These are phyloP conservation scores for Luidia sarsii DNA, from an alignment of 53 echinoderm and acorn worm species.

Conservation along the genomic window DNA sequence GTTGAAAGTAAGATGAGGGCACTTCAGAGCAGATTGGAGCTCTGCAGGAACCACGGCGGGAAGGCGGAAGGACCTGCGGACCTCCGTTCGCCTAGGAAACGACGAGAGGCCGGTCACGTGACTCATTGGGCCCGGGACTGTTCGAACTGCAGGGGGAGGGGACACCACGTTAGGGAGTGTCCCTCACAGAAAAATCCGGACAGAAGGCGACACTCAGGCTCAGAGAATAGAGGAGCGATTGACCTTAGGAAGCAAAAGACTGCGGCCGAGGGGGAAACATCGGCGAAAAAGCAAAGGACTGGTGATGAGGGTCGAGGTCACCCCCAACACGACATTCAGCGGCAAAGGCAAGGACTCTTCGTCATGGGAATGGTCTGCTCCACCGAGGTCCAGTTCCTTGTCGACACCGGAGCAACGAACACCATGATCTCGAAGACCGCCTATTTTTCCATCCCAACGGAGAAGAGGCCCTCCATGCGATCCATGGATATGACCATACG, in stretches of 20 bases:
- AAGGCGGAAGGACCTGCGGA: too few species aligned
- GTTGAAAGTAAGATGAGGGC: too few species aligned
- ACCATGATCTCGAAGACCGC: conserved; percentile 34
- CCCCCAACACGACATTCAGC: background rate
- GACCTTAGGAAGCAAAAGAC: background rate
- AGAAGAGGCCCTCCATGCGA: conserved; percentile 23
- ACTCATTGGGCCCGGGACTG: too few species aligned
- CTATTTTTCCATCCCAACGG: conserved; percentile 28
- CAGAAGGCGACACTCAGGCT: background rate
- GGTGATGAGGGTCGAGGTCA: conserved; percentile 26
- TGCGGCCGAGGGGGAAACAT: background rate
- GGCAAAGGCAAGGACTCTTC: conserved; percentile 45
- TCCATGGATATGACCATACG: too few species aligned
- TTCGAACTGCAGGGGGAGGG: too few species aligned
- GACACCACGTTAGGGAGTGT: too few species aligned
- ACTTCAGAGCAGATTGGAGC: too few species aligned
- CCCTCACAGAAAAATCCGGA: background rate
- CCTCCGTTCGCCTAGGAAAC: too few species aligned
- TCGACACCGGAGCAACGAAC: conserved; percentile 63
- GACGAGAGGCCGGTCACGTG: too few species aligned
- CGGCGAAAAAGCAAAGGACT: conserved; percentile 20
- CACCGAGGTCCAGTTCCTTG: conserved; percentile 22
- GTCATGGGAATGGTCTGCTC: conserved; percentile 16
- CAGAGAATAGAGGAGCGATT: background rate
- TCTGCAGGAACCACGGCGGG: too few species aligned